Conservation (phyloP, 2,888 invertebrate genomes). For the Cyrtodaria siliqua region DNA sequence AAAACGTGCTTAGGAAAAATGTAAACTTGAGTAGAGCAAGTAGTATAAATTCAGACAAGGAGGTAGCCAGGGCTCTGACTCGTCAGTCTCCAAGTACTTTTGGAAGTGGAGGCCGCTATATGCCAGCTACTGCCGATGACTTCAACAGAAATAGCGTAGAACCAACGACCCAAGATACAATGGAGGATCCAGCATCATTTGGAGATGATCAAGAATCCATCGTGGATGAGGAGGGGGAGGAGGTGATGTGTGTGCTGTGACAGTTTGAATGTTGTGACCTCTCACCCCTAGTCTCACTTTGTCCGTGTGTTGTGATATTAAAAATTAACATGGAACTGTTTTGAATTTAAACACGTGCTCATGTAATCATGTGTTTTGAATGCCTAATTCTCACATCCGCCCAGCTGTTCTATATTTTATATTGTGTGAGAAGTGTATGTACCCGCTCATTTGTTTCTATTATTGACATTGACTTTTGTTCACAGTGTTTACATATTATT, state of each 20-base stretch:
- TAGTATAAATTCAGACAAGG: conserved; percentile 55
- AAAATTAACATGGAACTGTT: too few species aligned
- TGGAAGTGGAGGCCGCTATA: conserved; percentile 10
- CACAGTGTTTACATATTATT: too few species aligned
- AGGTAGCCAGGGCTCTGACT: conserved; percentile 65
- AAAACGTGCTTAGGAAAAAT: conserved; percentile 2
- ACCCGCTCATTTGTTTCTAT: too few species aligned
- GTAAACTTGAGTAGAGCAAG: conserved; percentile 4
- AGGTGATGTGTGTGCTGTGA: conserved; percentile 49
- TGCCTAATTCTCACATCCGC: too few species aligned
- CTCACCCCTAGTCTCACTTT: background rate
- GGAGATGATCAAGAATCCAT: conserved; percentile 45
- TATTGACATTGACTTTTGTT: too few species aligned
- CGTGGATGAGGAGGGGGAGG: conserved; percentile 53
- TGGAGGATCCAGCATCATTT: conserved; percentile 9
- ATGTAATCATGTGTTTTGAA: too few species aligned
- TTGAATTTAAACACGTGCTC: too few species aligned
- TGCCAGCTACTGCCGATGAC: conserved; percentile 19
- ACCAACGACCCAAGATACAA: conserved; percentile 57
- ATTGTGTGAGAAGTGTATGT: too few species aligned
- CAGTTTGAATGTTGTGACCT: too few species aligned
- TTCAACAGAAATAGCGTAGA: conserved; percentile 43
- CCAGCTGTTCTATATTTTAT: too few species aligned
- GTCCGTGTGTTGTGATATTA: too few species aligned
- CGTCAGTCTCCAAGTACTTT: conserved; percentile 45